phyloP scores from a whole-genome alignment of 2,797 vertebrate species.

The Sciaenops ocellatus region DNA sequence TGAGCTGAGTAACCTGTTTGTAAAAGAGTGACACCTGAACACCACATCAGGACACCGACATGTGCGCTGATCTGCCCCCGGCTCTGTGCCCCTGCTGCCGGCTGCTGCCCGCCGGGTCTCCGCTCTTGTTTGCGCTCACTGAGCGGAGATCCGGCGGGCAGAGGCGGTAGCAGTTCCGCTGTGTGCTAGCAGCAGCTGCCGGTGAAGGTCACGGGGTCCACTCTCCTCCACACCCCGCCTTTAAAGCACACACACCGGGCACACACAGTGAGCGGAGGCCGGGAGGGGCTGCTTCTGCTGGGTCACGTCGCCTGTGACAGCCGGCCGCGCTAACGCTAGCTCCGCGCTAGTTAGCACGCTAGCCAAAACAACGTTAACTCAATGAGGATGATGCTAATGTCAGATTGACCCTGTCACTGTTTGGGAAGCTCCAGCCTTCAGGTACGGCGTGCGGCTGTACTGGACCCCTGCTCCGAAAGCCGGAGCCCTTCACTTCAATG shows the following conservation, averaged over 20 bases:
- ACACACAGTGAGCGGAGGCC: accelerated
- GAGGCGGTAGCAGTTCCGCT: no score
- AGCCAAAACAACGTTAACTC: conserved; percentile 60
- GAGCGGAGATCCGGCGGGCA: no score
- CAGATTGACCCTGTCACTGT: conserved; percentile 76
- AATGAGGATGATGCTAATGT: conserved; percentile 77
- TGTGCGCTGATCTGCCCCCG: no score
- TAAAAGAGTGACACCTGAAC: no score
- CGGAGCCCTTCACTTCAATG: neutral
- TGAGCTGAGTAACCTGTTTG: no score
- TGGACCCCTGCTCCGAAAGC: neutral
- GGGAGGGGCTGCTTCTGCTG: neutral
- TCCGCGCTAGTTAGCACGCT: conserved; percentile 57
- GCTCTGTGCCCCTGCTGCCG: no score
- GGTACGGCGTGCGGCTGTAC: accelerated
- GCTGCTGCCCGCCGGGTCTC: no score
- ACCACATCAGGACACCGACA: no score
- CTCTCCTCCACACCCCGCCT: no score
- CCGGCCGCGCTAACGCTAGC: conserved; percentile 17
- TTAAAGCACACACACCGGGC: neutral
- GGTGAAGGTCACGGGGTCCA: conserved; percentile 46
- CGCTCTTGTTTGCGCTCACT: no score
- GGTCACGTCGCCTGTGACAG: conserved; percentile 21
- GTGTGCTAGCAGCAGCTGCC: neutral
- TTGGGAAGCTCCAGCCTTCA: no score